These are phyloP conservation scores for Serranus cabrilla DNA, from an alignment of 2,797 vertebrate species.

Conservation along the genomic window DNA sequence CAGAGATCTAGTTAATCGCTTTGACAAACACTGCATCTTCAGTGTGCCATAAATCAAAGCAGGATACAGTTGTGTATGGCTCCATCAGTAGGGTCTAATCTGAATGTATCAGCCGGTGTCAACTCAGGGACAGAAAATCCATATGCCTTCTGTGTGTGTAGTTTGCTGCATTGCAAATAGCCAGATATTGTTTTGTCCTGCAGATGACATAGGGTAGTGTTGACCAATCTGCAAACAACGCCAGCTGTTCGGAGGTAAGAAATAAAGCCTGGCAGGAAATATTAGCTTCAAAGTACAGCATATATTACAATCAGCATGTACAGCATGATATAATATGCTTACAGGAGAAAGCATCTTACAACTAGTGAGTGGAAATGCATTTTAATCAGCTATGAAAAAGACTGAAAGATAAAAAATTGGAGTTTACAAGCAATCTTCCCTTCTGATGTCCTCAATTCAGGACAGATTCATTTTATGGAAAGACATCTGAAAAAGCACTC, in stretches of 20 bases:
- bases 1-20: slow-evolving; percentile 77
- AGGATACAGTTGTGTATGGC: slow-evolving; percentile 66
- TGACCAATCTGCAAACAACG: slow-evolving; percentile 52
- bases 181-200: slow-evolving; percentile 55
- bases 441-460: slow-evolving; percentile 28
- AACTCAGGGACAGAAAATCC: slow-evolving; percentile 73
- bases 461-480: slow-evolving; percentile 42
- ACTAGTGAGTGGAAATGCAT: slow-evolving; percentile 36
- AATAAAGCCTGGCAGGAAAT: slow-evolving; percentile 18
- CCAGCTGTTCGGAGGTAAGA: slow-evolving; percentile 22
- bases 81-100: slow-evolving; percentile 69
- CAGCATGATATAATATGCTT: slow-evolving; percentile 21
- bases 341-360: slow-evolving; percentile 24
- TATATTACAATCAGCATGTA: slow-evolving; percentile 22
- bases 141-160: slow-evolving; percentile 60
- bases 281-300: slow-evolving; percentile 29
- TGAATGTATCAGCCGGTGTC: slow-evolving; percentile 74
- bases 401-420: slow-evolving; percentile 28
- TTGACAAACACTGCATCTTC: slow-evolving; percentile 78
- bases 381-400: slow-evolving; percentile 32
- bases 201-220: slow-evolving; percentile 31
- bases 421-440: slow-evolving; percentile 27
- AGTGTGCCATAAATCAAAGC: slow-evolving; percentile 69
- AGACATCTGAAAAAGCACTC: slow-evolving; percentile 33
- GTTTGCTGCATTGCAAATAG: slow-evolving; percentile 48